These are phyloP conservation scores for Trichogramma dendrolimi DNA, from an alignment of 2,888 invertebrate genomes.

Conservation along the genomic window DNA sequence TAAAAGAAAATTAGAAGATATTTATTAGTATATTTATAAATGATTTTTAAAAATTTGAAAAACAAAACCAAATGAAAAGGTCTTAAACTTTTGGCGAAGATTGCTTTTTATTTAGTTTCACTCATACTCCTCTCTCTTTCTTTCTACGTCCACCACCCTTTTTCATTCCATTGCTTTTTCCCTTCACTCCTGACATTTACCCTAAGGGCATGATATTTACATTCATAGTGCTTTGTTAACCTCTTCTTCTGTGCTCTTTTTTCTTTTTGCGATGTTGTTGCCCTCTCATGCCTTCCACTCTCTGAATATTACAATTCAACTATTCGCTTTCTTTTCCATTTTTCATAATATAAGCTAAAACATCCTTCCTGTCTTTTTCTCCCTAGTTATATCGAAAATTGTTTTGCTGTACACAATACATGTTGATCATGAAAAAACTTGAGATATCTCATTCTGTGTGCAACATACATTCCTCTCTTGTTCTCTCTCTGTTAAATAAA, in stretches of 20 bases:
- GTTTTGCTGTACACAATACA: too few species aligned
- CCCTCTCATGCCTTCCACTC: too few species aligned
- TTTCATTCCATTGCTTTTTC: not conserved
- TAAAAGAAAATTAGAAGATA: not conserved
- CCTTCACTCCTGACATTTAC: conserved; percentile 1
- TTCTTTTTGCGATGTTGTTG: not conserved
- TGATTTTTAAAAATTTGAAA: not conserved
- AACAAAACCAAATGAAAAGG: not conserved
- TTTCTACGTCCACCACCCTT: not conserved
- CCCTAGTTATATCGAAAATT: not conserved
- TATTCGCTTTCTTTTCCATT: not conserved
- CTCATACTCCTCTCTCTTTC: not conserved
- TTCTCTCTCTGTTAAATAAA: too few species aligned
- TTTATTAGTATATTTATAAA: not conserved
- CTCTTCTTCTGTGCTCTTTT: conserved; percentile 22
- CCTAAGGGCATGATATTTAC: conserved; percentile 33
- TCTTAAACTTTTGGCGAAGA: not conserved
- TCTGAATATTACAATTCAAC: not conserved
- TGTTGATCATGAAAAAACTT: too few species aligned
- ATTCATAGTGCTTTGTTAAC: conserved; percentile 40
- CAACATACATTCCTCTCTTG: too few species aligned
- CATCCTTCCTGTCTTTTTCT: not conserved
- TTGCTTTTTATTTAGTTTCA: not conserved
- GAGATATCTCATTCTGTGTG: too few species aligned
- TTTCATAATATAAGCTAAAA: not conserved